phyloP scores from a whole-genome alignment of 1,140 invertebrate genomes.

The Aradophagus sp. region DNA sequence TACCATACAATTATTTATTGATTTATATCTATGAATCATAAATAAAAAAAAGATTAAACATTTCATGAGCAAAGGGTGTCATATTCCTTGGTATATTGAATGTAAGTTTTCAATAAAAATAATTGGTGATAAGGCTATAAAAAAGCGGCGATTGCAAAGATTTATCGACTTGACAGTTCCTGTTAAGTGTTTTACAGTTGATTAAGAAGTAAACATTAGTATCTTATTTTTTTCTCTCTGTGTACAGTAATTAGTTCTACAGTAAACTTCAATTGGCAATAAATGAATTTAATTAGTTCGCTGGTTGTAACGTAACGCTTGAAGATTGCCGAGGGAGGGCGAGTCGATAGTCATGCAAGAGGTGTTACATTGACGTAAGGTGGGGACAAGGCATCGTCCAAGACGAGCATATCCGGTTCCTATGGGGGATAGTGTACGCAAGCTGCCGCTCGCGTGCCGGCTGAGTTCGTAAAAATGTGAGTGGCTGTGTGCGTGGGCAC shows the following conservation, averaged over 20 bases:
- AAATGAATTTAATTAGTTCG: slow-evolving; percentile 30
- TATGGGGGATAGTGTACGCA: slow-evolving; percentile 44
- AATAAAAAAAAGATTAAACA: no score
- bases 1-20: no score
- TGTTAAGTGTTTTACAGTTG: no score
- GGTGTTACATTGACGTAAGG: slow-evolving; percentile 42
- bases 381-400: slow-evolving; percentile 44
- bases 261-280: slow-evolving; percentile 35
- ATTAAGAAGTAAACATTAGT: slow-evolving; percentile 33
- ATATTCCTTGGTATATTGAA: no score
- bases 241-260: no score
- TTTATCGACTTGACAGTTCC: no score
- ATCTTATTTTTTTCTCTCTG: no score
- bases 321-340: slow-evolving; percentile 22
- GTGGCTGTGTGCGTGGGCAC: slow-evolving; percentile 48
- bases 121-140: no score
- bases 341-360: slow-evolving; percentile 55
- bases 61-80: no score
- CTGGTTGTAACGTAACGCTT: slow-evolving; percentile 10
- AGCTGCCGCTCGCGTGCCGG: slow-evolving; percentile 46
- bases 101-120: no score
- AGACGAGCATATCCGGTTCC: slow-evolving; percentile 54
- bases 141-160: no score
- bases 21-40: no score
- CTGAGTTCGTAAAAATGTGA: slow-evolving; percentile 51